Evolutionary conservation across 2,113 vertebrate genomes (phyloP).

Genomic region (Amblyornis subalaris): DNA sequence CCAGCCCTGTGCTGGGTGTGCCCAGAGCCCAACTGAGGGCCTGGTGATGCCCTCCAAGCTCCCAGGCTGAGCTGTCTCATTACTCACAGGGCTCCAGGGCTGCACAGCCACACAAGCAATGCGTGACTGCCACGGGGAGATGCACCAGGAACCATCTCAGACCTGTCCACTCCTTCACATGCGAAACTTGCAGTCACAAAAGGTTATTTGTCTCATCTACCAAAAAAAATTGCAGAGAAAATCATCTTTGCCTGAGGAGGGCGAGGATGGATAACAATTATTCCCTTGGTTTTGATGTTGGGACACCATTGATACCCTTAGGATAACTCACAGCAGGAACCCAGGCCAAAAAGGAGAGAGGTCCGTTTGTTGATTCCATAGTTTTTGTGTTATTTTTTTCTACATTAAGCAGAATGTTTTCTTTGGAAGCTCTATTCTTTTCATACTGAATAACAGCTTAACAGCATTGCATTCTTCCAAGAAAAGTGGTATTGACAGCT

Average conservation of each 20-base stretch:
- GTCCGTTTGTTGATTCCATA: not conserved
- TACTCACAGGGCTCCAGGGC: not conserved
- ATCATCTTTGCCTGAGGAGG: not conserved
- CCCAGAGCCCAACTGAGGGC: not conserved
- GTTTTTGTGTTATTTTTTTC: not conserved
- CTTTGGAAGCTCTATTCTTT: not conserved
- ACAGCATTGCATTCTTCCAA: slow-evolving; percentile 8
- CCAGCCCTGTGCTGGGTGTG: not conserved
- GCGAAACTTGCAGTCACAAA: not conserved
- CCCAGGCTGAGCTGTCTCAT: rapidly evolving
- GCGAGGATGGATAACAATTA: not conserved
- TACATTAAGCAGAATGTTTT: not conserved
- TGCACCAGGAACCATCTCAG: not conserved
- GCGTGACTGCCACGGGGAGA: not conserved
- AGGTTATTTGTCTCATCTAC: not conserved
- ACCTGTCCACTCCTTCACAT: not conserved
- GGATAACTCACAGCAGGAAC: not conserved
- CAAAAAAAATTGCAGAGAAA: not conserved
- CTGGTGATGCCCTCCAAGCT: not conserved
- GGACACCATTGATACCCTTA: not conserved
- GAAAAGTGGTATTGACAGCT: slow-evolving; percentile 33
- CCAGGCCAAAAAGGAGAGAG: not conserved
- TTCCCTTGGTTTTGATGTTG: not conserved
- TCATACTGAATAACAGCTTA: slow-evolving; percentile 30
- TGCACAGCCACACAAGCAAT: not conserved